Conservation (phyloP, 2,888 invertebrate species). For the Cetonia aurata region DNA sequence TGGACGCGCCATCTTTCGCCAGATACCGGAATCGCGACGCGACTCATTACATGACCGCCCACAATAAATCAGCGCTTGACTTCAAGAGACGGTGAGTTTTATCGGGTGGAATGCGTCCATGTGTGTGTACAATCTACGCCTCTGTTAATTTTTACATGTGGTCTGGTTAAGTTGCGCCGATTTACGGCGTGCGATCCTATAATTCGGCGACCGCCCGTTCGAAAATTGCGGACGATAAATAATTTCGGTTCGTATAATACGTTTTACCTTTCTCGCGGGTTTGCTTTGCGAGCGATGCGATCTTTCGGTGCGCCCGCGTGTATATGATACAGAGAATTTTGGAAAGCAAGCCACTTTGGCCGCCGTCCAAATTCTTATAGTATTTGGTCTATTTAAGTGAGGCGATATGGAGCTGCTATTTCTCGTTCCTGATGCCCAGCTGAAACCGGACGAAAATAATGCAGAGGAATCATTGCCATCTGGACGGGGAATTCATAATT, state of each 20-base stretch:
- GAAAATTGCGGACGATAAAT: slow-evolving; percentile 16
- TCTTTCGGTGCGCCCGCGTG: background rate
- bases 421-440: slow-evolving; percentile 2
- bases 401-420: slow-evolving; percentile 11
- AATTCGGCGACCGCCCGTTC: slow-evolving; percentile 13
- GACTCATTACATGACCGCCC: slow-evolving; percentile 27
- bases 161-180: slow-evolving; percentile 17
- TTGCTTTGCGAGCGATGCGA: background rate
- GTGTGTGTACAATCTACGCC: slow-evolving; percentile 5
- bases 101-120: background rate
- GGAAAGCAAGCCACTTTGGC: slow-evolving; percentile 36
- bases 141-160: slow-evolving; percentile 25
- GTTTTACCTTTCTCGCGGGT: slow-evolving; percentile 11
- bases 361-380: slow-evolving; percentile 28
- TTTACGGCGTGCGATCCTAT: slow-evolving; percentile 12
- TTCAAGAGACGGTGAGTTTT: slow-evolving; percentile 16
- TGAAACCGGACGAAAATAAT: background rate
- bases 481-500: no score
- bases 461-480: no score
- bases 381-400: slow-evolving; percentile 35
- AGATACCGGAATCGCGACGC: slow-evolving; percentile 9
- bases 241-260: background rate
- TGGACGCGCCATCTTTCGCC: slow-evolving; percentile 15
- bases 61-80: slow-evolving; percentile 36
- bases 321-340: slow-evolving; percentile 20